These are phyloP conservation scores for Cenopis cana DNA, from an alignment of 2,888 invertebrate genomes.

Conservation along the genomic window DNA sequence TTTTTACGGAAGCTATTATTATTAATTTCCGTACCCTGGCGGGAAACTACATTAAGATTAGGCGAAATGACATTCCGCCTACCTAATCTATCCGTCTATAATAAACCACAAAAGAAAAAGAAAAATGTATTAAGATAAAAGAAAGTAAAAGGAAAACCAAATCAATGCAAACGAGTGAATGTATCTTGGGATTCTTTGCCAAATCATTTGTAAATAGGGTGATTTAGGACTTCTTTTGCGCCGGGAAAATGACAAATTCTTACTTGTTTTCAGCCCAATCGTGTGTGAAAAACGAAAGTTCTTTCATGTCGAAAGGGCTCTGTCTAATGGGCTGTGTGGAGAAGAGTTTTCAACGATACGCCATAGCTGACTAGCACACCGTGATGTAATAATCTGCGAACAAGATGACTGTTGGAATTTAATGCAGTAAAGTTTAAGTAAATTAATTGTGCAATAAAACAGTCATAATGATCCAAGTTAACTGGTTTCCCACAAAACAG, in stretches of 20 bases:
- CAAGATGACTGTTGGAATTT: too few relatives aligned
- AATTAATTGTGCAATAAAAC: too few relatives aligned
- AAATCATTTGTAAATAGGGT: slow-evolving; percentile 46
- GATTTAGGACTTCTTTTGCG: slow-evolving; percentile 46
- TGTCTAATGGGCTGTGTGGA: slow-evolving; percentile 60
- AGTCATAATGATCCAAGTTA: too few relatives aligned
- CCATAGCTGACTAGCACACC: neutral
- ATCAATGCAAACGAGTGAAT: slow-evolving; percentile 34
- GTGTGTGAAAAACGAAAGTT: slow-evolving; percentile 57
- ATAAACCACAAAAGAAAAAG: neutral
- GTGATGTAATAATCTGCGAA: neutral
- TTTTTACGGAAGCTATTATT: too few relatives aligned
- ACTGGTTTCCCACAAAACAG: too few relatives aligned
- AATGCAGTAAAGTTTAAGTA: too few relatives aligned
- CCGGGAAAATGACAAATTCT: slow-evolving; percentile 52
- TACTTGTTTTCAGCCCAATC: slow-evolving; percentile 57
- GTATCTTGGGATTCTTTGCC: slow-evolving; percentile 47
- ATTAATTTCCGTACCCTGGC: too few relatives aligned
- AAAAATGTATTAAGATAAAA: neutral
- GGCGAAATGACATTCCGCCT: neutral
- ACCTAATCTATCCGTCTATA: neutral
- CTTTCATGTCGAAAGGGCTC: slow-evolving; percentile 55
- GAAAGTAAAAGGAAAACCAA: slow-evolving; percentile 2
- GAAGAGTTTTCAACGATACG: slow-evolving; percentile 45
- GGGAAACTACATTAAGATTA: neutral